Base-by-base conservation (phyloP, 2,113 vertebrate species). In the Columba livia region DNA sequence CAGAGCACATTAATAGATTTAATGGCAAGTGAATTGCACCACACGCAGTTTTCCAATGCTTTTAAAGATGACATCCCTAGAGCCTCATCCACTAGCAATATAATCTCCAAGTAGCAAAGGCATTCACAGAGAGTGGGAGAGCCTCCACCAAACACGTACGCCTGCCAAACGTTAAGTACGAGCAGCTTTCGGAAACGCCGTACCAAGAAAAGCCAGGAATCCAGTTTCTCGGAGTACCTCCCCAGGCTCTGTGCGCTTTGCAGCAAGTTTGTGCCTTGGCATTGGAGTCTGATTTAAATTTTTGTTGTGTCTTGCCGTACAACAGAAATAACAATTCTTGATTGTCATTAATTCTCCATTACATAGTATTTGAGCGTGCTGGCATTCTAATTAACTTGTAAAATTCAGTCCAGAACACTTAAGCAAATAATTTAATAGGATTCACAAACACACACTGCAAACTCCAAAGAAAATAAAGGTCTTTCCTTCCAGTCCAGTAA, bases 301-400 rank as follows among this genome's bases (percentile, higher is more conserved):
- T 88, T 42, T 65, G 26, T 53, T 53, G 61, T 67, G 44, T 67
- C 69, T 90, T 65, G 34, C 88, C 60, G 62, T 74, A 80, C 29
- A 62, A 34, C 18, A 79, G 51, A 78, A 93, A 51, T 48, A 88
- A 38, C 32, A 62, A 28, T 60, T 67, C 47, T 50, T 91, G 73
- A 74, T 90, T 85, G 64, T 36, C 58, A 84, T 53, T 91, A 94
- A 85, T 94, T 88, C 42, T 79, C 38, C 54, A 53, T 67, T 85
- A 80, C 24, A 14, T 32, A 65, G 15, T n/a, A 66, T 51, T 72
- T 82, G 16, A 64, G 48, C 29, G 36, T 53, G 47, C 65, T 83
- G 67, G 26, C 53, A 61, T 78, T 74, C 47, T 64, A 86, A 94
- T 93, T 90, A 69, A 84, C 82, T 71, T 93, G 65, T 86, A 80